Base-by-base conservation (phyloP, 2,113 vertebrate species). In the Nycticorax nycticorax region DNA sequence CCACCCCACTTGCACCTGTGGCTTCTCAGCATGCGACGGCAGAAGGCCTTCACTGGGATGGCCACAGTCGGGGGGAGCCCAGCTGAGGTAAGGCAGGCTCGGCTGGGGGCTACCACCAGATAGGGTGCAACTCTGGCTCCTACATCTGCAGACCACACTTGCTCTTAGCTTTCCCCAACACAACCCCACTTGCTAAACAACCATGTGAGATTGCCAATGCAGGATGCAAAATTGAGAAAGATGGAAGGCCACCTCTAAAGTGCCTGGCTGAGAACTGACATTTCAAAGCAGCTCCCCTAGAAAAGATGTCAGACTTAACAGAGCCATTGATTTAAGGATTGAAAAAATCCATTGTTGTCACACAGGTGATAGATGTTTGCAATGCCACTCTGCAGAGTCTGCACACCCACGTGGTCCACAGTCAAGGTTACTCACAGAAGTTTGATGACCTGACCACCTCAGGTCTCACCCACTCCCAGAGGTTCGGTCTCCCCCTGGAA, bases 1-100 rank as follows among this genome's bases (percentile, higher is more conserved):
- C 32, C 6, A 3, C 3, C 28, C 11, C 9, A 6, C 4, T 32
- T 64, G 14, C 13, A 41, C 12, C 12, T 1, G 0, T 2, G 2
- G 15, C 12, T 60, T 56, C 28, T 52, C 8, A 2, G 33, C 50
- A 35, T 1, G 7, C 22, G 41, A 23, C 37, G 9, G 17, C 37
- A 93, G 60, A 69, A 62, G 14, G 2, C 8, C 27, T 68, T 85
- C 63, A 27, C 4, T 21, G 35, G 30, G 14, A 43, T 43, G 18
- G 50, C 9, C 22, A 67, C 43, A 47, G 12, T 8, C 28, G n/a
- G 3, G 14, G 8, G 27, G 7, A 33, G 10, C 12, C 19, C 14
- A 59, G 32, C 32, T 68, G 53, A 45, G 24, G 47, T 37, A 20
- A 12, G n/a, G 10, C 26, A 64, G 27, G 26, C 28, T 53, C 45